A percentile compares a stretch with the other conserved stretches of the same genome.
Conservation (phyloP, 2,888 invertebrate genomes). For the Noctua janthina region DNA sequence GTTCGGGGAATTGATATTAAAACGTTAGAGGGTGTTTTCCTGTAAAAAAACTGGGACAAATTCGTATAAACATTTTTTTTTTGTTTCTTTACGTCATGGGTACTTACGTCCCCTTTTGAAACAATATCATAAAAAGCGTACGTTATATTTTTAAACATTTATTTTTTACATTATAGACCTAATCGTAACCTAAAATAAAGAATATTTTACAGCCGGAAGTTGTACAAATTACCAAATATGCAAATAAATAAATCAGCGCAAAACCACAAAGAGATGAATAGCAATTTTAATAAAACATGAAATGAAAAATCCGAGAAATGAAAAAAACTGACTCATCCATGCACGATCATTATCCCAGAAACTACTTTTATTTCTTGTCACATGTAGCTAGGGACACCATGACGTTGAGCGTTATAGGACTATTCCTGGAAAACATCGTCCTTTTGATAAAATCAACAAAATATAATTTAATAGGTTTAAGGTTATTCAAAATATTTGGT, state of each 20-base stretch:
- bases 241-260: constrained; percentile 19
- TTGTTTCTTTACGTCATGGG: not conserved
- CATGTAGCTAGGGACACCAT: constrained; percentile 68
- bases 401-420: constrained; percentile 16
- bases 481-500: not conserved
- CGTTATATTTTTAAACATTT: not conserved
- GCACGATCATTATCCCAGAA: constrained; percentile 78
- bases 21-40: constrained; percentile 60
- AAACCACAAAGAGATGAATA: constrained; percentile 41
- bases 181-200: not conserved
- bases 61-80: constrained; percentile 38
- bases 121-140: not conserved
- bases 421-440: constrained; percentile 2
- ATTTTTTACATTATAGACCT: not conserved
- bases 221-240: constrained; percentile 30
- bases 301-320: constrained; percentile 69
- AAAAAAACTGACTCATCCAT: constrained; percentile 75
- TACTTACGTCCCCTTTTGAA: constrained; percentile 6
- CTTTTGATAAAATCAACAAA: not conserved
- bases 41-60: constrained; percentile 48
- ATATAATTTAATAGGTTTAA: not conserved
- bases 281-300: constrained; percentile 56
- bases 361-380: constrained; percentile 83
- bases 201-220: constrained; percentile 18
- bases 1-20: constrained; percentile 69